Conservation (phyloP, 35 echinoderm and acorn worm species). For the Strongylocentrotus purpuratus region DNA sequence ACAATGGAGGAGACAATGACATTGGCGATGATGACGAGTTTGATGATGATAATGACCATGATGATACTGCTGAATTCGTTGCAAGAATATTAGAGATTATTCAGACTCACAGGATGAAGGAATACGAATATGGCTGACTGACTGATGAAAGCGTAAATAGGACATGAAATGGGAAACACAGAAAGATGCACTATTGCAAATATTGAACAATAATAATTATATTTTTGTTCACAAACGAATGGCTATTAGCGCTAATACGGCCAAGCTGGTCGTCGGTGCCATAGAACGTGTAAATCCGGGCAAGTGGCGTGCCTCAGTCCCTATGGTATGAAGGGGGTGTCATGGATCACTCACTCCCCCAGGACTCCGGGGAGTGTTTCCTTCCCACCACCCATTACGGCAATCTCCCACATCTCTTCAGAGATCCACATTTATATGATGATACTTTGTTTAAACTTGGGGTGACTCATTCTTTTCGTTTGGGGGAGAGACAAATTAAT, state of each 20-base stretch:
- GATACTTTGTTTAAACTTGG: background rate
- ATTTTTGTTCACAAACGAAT: constrained; percentile 4
- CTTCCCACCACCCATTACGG: background rate
- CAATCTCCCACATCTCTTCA: background rate
- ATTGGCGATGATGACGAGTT: background rate
- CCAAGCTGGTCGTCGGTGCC: constrained; percentile 9
- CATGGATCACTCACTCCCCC: background rate
- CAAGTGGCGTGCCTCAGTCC: background rate
- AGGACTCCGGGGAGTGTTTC: background rate
- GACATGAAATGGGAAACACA: background rate
- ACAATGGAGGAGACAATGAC: background rate
- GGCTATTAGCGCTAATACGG: constrained; percentile 36
- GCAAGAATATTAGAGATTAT: no score
- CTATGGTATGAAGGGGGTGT: constrained; percentile 3
- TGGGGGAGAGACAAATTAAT: background rate
- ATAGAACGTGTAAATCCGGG: constrained; percentile 39
- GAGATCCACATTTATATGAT: background rate
- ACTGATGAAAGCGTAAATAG: background rate
- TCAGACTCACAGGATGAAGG: background rate
- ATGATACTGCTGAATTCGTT: background rate
- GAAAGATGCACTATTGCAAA: background rate
- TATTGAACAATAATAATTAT: background rate
- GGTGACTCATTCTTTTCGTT: constrained; percentile 17
- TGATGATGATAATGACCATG: background rate
- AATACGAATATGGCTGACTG: background rate